Evolutionary conservation across 2,113 vertebrate species (phyloP).

Genomic region (Hypocryptadius cinnamomeus): DNA sequence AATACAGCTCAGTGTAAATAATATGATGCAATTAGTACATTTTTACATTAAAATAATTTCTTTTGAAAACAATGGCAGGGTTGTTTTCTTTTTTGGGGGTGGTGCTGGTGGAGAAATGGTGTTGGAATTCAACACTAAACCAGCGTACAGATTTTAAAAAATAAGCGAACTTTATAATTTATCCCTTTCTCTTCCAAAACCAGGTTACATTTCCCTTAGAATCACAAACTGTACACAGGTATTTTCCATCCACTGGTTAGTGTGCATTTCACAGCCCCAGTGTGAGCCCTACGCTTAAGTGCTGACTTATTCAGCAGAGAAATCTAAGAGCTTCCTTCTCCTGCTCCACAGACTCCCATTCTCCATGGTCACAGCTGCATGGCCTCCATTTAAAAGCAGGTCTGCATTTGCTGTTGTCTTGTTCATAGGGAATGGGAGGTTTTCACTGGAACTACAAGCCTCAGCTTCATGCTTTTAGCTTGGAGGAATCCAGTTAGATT

Average conservation of each 20-base stretch:
- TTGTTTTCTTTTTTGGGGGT: neutral
- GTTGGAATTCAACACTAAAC: neutral
- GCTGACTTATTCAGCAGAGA: neutral
- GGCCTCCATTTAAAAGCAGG: neutral
- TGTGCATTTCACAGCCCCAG: neutral
- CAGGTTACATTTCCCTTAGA: neutral
- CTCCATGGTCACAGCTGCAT: neutral
- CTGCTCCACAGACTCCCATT: neutral
- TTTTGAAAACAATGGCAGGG: neutral
- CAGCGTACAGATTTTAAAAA: neutral
- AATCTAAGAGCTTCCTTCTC: neutral
- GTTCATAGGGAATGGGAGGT: neutral
- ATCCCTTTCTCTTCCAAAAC: neutral
- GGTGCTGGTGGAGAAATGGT: neutral
- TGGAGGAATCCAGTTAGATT: neutral
- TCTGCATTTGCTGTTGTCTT: neutral
- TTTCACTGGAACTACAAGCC: neutral
- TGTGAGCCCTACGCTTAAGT: neutral
- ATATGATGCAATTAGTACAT: neutral
- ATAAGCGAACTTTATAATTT: neutral
- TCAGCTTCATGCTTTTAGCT: neutral
- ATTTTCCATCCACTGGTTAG: neutral
- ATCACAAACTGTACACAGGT: neutral
- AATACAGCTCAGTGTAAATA: neutral
- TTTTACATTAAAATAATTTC: neutral